These are phyloP conservation scores for Drosophila busckii DNA, from an alignment of 1,140 invertebrate genomes.

Conservation along the genomic window DNA sequence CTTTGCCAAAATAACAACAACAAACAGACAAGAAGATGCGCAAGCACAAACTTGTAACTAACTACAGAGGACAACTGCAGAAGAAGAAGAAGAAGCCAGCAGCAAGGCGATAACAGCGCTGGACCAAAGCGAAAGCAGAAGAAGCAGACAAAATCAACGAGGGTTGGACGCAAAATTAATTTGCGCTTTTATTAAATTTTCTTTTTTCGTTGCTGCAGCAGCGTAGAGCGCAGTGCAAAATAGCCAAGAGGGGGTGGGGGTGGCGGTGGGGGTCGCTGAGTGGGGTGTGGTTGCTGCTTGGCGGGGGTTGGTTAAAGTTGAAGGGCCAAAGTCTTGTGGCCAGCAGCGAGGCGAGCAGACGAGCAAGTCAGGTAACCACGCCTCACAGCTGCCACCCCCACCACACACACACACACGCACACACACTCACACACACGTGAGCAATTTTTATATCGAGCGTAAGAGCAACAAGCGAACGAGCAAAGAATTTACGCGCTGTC, in stretches of 20 bases:
- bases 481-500: slow-evolving; percentile 46
- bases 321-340: background rate
- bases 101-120: background rate
- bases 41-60: slow-evolving; percentile 60
- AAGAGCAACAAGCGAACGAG: slow-evolving; percentile 56
- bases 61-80: slow-evolving; percentile 43
- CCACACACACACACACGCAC: slow-evolving; percentile 13
- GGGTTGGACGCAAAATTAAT: slow-evolving; percentile 74
- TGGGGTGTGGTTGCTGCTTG: background rate
- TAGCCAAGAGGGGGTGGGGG: background rate
- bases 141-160: slow-evolving; percentile 22
- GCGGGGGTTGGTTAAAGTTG: background rate
- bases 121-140: background rate
- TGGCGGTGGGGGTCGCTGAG: too few relatives aligned
- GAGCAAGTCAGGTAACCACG: slow-evolving; percentile 56
- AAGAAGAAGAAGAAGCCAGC: slow-evolving; percentile 3
- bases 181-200: slow-evolving; percentile 76
- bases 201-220: slow-evolving; percentile 6
- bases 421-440: slow-evolving; percentile 32
- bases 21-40: slow-evolving; percentile 46
- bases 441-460: slow-evolving; percentile 66
- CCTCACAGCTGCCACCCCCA: slow-evolving; percentile 22
- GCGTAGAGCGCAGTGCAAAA: background rate
- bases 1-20: slow-evolving; percentile 40
- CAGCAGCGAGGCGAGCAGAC: background rate